Base-by-base conservation (phyloP, 2,113 vertebrate genomes). In the Hippocampus guttulatus region DNA sequence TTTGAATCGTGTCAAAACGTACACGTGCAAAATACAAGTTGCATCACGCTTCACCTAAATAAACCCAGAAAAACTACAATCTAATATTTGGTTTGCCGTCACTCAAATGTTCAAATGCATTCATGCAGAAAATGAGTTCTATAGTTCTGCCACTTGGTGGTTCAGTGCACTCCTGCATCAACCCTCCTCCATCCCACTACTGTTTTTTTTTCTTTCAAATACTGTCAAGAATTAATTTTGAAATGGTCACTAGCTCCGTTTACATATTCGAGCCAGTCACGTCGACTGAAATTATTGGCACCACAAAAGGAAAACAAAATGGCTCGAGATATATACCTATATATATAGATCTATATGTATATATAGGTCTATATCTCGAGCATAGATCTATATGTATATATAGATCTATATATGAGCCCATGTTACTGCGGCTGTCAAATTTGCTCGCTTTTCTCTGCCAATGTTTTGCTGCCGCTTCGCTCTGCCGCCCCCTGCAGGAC, bases 401-500 rank as follows among this genome's bases (percentile, higher is more conserved):
- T 27, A 27, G 1, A 3, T 30, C 2, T 30, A 30, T 33, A 33
- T 33, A 33, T 33, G 30, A 33, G 30, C 4, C 30, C 4, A 5
- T n/a, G n/a, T 14, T 33, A 2, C 21, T 69, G 67, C 61, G 40
- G 27, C 58, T 33, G 15, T 60, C 25, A 60, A 16, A 20, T 55
- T 25, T 57, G 16, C 65, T 67, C 14, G 23, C 54, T 51, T 63
- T 2, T 67, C 8, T 43, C 1, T 58, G 43, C 8, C 3, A 16
- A 23, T n/a, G 15, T 23, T 58, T 14, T 45, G 41, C 0, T 23
- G 64, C n/a, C 45, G 8, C 43, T 4, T 20, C 15, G 43, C 65
- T 72, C 54, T 71, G 67, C 61, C 52, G 54, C 75, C 76, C 66
- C 61, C 79, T 75, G 16, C 21, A 73, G 83, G 73, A 18, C 1